Base-by-base conservation (phyloP, 1,140 invertebrate species). In the Aleiodes sp. region DNA sequence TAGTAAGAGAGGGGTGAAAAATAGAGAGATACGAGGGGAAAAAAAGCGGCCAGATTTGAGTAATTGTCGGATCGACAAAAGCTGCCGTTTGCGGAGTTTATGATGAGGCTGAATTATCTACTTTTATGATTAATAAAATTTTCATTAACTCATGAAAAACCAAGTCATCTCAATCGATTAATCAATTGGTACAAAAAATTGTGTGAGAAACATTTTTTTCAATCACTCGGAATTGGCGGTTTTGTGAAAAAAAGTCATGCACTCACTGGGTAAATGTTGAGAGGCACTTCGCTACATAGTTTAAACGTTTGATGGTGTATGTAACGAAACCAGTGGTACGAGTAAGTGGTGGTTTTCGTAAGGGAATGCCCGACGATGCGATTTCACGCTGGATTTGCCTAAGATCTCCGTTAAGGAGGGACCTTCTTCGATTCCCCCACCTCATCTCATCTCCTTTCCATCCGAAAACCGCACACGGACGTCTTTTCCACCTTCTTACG, bases 361-460 rank as follows among this genome's bases (percentile, higher is more conserved):
- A 81, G 79, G 79, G 80, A 81, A 62, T 52, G 46, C 78, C 72
- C 75, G 74, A 78, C 83, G 85, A 86, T 85, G 79, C 82, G 85
- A 86, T 86, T 86, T 86, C 83, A 86, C 81, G 85, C 81, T 81
- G 85, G 85, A 86, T 86, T 86, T 86, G 78, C 83, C 79, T 84
- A 86, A 86, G 84, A 85, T 86, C 83, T 85, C 75, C 79, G 78
- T 78, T 83, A 86, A 86, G 84, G 82, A 86, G 82, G 76, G n/a
- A n/a, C 80, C 82, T 80, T 81, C 81, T 68, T 69, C 67, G 35
- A 33, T 81, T 79, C 82, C 82, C 75, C 71, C 71, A 75, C 73
- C 75, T 69, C 72, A 63, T 65, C 67, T 72, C 72, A 63, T 65
- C 67, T 72, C 70, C 75, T 62, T 70, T 70, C 77, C 70, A 24